Conservation (phyloP, 2,888 invertebrate genomes). For the Limenitis camilla region DNA sequence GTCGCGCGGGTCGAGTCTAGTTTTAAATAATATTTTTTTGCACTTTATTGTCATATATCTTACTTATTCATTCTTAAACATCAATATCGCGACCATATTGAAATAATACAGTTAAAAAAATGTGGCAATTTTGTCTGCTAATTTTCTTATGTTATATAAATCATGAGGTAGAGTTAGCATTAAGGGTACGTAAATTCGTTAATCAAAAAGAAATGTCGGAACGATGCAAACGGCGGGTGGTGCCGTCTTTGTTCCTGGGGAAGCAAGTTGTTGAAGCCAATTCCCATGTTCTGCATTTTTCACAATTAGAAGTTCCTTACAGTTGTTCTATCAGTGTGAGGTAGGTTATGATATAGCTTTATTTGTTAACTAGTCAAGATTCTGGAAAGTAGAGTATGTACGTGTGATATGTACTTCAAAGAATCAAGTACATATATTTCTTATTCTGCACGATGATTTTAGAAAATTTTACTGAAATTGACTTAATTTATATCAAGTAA, state of each 20-base stretch:
- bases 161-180: slow-evolving; percentile 14
- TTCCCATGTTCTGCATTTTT: slow-evolving; percentile 51
- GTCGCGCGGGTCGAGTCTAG: too few relatives aligned
- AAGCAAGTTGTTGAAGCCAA: slow-evolving; percentile 47
- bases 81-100: not conserved
- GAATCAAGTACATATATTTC: too few relatives aligned
- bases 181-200: slow-evolving; percentile 33
- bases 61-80: too few relatives aligned
- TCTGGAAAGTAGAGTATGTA: too few relatives aligned
- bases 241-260: slow-evolving; percentile 59
- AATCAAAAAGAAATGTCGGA: slow-evolving; percentile 58
- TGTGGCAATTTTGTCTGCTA: slow-evolving; percentile 5
- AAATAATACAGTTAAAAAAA: not conserved
- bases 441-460: too few relatives aligned
- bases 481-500: too few relatives aligned
- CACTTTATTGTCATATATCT: not conserved
- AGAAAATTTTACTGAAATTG: too few relatives aligned
- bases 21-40: too few relatives aligned
- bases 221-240: slow-evolving; percentile 49
- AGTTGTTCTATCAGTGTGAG: slow-evolving; percentile 56
- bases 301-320: slow-evolving; percentile 51
- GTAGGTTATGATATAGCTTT: slow-evolving; percentile 28
- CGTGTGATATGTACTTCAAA: too few relatives aligned
- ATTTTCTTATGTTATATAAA: slow-evolving; percentile 3
- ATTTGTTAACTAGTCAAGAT: not conserved